Conservation (phyloP, 2,797 vertebrate species). For the Eupleurogrammus muticus region DNA sequence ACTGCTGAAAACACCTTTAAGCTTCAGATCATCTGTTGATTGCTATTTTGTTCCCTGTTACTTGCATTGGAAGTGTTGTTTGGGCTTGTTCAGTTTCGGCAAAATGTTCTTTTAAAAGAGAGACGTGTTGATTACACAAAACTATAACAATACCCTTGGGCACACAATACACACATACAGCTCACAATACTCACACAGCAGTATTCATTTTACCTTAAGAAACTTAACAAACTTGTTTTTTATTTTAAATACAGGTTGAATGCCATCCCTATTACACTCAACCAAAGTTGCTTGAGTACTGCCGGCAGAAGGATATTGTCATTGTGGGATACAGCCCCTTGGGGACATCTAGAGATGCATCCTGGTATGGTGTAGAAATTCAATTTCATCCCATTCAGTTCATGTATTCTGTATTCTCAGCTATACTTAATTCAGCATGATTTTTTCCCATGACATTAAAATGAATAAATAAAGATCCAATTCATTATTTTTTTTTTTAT, state of each 20-base stretch:
- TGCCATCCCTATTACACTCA: slow-evolving; percentile 97
- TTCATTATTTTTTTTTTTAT: no score
- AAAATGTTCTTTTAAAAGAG: neutral
- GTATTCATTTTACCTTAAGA: neutral
- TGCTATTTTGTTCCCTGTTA: no score
- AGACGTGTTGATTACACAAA: neutral
- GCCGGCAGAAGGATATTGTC: slow-evolving; percentile 87
- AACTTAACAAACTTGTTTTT: neutral
- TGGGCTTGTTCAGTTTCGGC: no score
- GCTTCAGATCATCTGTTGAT: no score
- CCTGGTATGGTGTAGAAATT: slow-evolving; percentile 81
- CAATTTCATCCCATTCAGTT: neutral
- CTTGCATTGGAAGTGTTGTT: neutral
- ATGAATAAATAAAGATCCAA: no score
- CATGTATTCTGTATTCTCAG: neutral
- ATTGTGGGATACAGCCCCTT: slow-evolving; percentile 93
- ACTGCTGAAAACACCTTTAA: no score
- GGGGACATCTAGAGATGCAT: slow-evolving; percentile 89
- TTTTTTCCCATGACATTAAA: no score
- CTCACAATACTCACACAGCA: neutral
- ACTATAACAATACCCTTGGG: neutral
- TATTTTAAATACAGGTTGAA: slow-evolving; percentile 84
- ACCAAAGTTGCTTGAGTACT: slow-evolving; percentile 90
- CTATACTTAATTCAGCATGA: neutral
- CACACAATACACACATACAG: neutral